Conservation (phyloP, 2,888 invertebrate genomes). For the Caenorhabditis panamensis region DNA sequence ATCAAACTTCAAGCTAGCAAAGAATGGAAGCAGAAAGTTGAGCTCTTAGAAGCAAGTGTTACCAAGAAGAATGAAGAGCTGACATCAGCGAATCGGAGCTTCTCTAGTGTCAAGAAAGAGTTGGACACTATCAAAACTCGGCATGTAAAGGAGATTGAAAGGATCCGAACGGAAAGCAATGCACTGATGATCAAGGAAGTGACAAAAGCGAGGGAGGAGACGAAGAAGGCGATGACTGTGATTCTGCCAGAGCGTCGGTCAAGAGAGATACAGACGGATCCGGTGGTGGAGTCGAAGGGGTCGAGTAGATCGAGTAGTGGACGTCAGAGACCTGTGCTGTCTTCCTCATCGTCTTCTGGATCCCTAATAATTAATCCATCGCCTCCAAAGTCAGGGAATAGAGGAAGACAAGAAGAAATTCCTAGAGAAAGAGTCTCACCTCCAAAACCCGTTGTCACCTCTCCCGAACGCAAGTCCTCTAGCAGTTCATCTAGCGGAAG, state of each 20-base stretch:
- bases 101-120: constrained; percentile 5
- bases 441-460: too few species aligned
- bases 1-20: constrained; percentile 16
- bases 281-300: background rate
- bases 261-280: constrained; percentile 31
- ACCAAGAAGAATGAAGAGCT: constrained; percentile 48
- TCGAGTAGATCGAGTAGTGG: background rate
- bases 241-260: constrained; percentile 20
- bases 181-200: constrained; percentile 18
- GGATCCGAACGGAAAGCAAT: constrained; percentile 11
- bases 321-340: background rate
- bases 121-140: constrained; percentile 11
- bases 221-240: constrained; percentile 28
- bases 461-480: too few species aligned
- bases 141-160: constrained; percentile 23
- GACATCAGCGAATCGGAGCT: background rate
- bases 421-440: too few species aligned
- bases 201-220: constrained; percentile 23
- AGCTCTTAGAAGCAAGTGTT: constrained; percentile 20
- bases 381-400: constrained; percentile 16
- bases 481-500: constrained; percentile 24
- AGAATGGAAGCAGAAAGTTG: constrained; percentile 37
- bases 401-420: too few species aligned
- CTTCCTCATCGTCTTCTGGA: constrained; percentile 15
- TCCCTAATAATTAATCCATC: constrained; percentile 16